phyloP scores from a whole-genome alignment of 2,113 vertebrate species.

The Corythornis vintsioides region DNA sequence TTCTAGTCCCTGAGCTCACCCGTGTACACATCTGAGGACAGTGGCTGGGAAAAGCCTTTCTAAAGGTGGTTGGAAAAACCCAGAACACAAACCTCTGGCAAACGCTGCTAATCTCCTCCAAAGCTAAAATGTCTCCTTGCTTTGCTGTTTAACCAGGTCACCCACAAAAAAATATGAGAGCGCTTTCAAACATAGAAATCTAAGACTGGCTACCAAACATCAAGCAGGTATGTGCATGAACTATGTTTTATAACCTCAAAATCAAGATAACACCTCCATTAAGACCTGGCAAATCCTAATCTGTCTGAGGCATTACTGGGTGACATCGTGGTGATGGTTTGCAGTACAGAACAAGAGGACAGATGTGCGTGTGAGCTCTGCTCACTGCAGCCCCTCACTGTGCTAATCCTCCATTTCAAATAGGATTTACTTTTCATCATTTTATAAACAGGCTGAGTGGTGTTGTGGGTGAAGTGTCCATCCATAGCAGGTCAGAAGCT shows the following conservation, averaged over 20 bases:
- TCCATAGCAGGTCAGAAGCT: not conserved
- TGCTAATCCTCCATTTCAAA: constrained; percentile 25
- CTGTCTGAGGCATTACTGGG: not conserved
- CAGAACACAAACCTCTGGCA: not conserved
- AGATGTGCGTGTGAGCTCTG: not conserved
- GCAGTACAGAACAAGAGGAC: not conserved
- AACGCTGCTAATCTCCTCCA: not conserved
- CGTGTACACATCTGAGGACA: fast-evolving
- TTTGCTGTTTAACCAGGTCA: not conserved
- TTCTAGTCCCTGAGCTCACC: not conserved
- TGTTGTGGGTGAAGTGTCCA: not conserved
- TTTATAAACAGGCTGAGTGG: not conserved
- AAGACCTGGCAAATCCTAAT: not conserved
- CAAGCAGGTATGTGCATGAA: not conserved
- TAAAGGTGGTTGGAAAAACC: not conserved
- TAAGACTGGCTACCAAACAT: not conserved
- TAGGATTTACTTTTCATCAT: constrained; percentile 23
- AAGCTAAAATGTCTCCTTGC: not conserved
- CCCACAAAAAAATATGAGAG: not conserved
- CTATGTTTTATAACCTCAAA: not conserved
- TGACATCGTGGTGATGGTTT: not conserved
- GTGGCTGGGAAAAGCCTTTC: not conserved
- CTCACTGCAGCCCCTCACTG: not conserved
- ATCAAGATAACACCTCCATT: not conserved
- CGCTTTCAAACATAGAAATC: not conserved